Evolutionary conservation across 2,113 vertebrate species (phyloP), one percentile per base, ranked within the genome.

Genomic region (Carollia perspicillata): DNA sequence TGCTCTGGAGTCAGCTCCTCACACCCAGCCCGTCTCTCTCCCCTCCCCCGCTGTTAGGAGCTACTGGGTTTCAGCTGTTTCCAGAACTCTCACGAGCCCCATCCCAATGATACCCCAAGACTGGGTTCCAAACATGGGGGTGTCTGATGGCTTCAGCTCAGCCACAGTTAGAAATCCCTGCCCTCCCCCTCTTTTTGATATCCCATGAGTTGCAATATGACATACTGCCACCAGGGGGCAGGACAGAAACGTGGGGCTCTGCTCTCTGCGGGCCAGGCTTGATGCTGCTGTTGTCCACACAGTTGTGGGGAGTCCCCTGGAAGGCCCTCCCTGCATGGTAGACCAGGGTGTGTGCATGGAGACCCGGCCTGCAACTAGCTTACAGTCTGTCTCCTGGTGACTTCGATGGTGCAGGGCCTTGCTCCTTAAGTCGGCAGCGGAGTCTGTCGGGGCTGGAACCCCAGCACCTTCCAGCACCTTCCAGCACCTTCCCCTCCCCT

Each of bases 141-240:
- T 2, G 11, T 68, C 6, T 33, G 8, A 14, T 3, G 2, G 30
- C 2, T 89, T 66, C 49, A 74, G 30, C 28, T 37, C 40, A 66
- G 79, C 2, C 6, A 16, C n/a, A 2, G 5, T 53, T 33, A 47
- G 83, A 58, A 68, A 79, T 33, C 23, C 42, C 12, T 22, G 4
- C 17, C 2, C 12, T 22, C 5, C 17, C 2, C 6, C 10, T 55
- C 42, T 65, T 53, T 14, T 16, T n/a, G 51, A 0, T 30, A 79
- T n/a, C 30, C 40, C 0, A 0, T 51, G 35, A 63, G 26, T 22
- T 93, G 94, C 84, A 94, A 47, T 96, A 65, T 84, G 40, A 81
- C 14, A 72, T 90, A 33, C 1, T 0, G 42, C 96, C 97, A 97
- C 96, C 60, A 97, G 96, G 80, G 95, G 96, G 90, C 93, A 97